phyloP scores from a whole-genome alignment of 2,797 vertebrate genomes.

The Clarias platycephalus region DNA sequence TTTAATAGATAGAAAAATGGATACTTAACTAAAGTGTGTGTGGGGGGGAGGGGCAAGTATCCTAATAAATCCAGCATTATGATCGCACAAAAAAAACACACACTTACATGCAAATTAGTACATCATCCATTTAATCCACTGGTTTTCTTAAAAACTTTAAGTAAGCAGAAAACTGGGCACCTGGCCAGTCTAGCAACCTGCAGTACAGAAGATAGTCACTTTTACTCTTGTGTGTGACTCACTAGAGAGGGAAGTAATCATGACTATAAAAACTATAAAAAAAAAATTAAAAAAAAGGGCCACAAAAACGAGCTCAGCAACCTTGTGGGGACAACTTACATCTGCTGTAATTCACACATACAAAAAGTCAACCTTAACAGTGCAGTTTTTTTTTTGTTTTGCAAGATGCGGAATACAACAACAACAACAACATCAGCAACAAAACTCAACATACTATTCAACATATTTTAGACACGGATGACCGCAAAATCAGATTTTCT shows the following conservation, averaged over 20 bases:
- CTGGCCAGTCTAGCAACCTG: neutral
- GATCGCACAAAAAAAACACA: neutral
- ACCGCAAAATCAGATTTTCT: neutral
- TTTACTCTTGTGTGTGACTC: neutral
- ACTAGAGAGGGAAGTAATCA: neutral
- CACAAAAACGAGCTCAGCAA: constrained; percentile 2
- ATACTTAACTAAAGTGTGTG: neutral
- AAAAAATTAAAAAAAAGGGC: neutral
- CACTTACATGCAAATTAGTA: neutral
- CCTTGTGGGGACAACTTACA: neutral
- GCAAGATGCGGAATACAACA: neutral
- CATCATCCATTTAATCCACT: neutral
- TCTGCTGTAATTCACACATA: neutral
- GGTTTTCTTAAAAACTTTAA: constrained; percentile 53
- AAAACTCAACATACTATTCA: neutral
- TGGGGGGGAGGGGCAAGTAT: too few relatives aligned
- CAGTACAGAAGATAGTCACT: neutral
- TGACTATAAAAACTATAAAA: neutral
- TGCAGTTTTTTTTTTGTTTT: neutral
- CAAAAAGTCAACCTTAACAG: neutral
- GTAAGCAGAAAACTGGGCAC: constrained; percentile 55
- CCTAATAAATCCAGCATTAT: neutral
- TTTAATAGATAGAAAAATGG: neutral
- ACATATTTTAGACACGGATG: neutral
- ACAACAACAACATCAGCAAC: neutral